These are phyloP conservation scores for Peromyscus attwateri DNA, from an alignment of 2,797 vertebrate genomes.

Conservation along the genomic window DNA sequence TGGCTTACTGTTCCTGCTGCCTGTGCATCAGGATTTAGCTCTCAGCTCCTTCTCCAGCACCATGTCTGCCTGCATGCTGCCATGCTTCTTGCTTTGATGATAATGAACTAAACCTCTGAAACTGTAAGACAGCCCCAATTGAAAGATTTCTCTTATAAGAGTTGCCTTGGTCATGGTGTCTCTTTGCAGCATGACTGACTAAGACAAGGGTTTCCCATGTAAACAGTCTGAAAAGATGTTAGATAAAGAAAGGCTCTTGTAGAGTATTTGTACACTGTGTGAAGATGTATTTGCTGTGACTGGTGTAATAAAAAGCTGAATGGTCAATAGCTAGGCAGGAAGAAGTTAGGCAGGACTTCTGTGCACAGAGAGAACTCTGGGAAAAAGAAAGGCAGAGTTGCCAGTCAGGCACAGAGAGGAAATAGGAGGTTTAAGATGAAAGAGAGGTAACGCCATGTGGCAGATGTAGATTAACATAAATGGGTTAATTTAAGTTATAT, in stretches of 20 bases:
- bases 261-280: not conserved
- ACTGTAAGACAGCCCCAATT: not conserved
- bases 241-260: constrained; percentile 15
- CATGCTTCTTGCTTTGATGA: not conserved
- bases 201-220: not conserved
- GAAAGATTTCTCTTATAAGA: not conserved
- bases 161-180: not conserved
- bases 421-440: not conserved
- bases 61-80: not conserved
- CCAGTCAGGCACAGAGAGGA: not conserved
- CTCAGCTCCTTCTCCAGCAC: not conserved
- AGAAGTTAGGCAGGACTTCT: not conserved
- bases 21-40: not conserved
- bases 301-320: not conserved
- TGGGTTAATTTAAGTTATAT: not conserved
- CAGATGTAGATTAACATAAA: not conserved
- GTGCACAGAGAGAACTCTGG: not conserved
- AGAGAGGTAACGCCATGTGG: not conserved
- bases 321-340: not conserved
- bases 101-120: not conserved
- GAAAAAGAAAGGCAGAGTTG: not conserved
- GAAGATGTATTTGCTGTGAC: not conserved
- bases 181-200: not conserved
- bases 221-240: constrained; percentile 57
- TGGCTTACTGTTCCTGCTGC: not conserved